These are phyloP conservation scores for Tylochromis polylepis DNA, from an alignment of 2,113 vertebrate genomes.

Conservation along the genomic window DNA sequence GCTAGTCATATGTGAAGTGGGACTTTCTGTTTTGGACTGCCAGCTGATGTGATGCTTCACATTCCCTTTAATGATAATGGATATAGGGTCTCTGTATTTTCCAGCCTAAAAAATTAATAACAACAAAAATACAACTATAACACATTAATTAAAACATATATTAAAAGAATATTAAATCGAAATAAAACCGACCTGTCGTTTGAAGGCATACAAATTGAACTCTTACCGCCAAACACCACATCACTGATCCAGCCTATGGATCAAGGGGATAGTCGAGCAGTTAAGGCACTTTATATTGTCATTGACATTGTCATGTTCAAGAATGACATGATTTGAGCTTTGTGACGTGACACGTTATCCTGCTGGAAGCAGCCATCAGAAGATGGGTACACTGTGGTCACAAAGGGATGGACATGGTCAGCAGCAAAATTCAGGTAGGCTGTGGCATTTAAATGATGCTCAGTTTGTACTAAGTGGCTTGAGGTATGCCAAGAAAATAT, in stretches of 20 bases:
- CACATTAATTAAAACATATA: background rate
- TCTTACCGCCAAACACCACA: background rate
- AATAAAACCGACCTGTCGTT: background rate
- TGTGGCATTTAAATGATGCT: background rate
- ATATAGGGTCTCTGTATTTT: background rate
- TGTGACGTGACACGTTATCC: background rate
- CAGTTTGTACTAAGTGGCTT: background rate
- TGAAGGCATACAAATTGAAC: background rate
- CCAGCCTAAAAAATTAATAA: rapidly evolving
- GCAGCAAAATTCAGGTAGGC: background rate
- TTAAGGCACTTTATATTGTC: background rate
- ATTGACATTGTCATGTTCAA: rapidly evolving
- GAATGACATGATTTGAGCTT: background rate
- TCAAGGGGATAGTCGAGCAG: background rate
- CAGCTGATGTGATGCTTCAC: background rate
- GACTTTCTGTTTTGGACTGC: background rate
- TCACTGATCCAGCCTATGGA: background rate
- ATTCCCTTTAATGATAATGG: background rate
- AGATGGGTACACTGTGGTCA: background rate
- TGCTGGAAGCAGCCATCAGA: background rate
- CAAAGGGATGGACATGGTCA: background rate
- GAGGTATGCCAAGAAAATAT: background rate
- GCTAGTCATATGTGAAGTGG: background rate
- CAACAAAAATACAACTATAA: background rate
- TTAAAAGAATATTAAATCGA: background rate